These are phyloP conservation scores for Oceanites oceanicus DNA, from an alignment of 2,113 vertebrate species.

Conservation along the genomic window DNA sequence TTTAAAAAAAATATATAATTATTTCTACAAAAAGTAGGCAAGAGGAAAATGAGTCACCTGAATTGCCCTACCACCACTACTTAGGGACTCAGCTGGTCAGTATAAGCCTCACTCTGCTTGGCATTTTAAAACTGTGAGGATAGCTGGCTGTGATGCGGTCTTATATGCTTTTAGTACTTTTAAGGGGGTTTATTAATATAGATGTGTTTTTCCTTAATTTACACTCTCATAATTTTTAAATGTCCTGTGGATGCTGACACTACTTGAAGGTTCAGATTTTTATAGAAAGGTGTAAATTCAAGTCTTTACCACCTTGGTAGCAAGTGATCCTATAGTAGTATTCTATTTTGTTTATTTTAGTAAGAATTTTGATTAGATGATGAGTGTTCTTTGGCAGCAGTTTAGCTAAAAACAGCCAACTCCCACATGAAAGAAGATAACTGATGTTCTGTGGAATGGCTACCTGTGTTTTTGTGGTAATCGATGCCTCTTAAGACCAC, in stretches of 20 bases:
- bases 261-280: neutral
- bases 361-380: neutral
- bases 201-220: neutral
- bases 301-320: neutral
- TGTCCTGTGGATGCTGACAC: neutral
- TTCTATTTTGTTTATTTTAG: neutral
- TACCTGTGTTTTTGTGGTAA: neutral
- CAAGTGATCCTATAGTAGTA: neutral
- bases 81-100: neutral
- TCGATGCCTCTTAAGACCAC: neutral
- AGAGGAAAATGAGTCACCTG: neutral
- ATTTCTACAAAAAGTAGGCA: neutral
- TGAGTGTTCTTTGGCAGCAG: neutral
- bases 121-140: neutral
- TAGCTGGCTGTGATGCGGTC: neutral
- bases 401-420: neutral
- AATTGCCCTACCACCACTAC: neutral
- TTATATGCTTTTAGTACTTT: neutral
- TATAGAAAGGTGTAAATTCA: neutral
- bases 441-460: neutral
- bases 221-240: neutral
- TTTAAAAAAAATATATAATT: neutral
- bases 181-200: neutral
- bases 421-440: neutral
- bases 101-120: neutral